Evolutionary conservation across 1,140 invertebrate species (phyloP).

Genomic region (Drosophila funebris): DNA sequence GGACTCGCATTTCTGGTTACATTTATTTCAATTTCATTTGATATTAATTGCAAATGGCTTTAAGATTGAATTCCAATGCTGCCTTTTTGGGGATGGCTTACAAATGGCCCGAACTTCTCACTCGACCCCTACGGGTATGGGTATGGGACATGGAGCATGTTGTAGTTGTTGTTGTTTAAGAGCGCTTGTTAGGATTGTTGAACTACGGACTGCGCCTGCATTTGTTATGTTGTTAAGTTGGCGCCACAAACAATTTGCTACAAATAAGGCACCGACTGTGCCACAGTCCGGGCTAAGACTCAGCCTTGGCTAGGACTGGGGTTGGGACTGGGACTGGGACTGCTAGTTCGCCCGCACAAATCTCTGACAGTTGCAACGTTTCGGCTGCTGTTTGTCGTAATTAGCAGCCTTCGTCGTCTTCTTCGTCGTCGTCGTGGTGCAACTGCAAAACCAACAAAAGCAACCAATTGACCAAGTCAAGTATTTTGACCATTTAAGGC

Average conservation of each 20-base stretch:
- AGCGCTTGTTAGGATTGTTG: constrained; percentile 66
- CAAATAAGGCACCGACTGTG: constrained; percentile 76
- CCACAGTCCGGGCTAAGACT: neutral
- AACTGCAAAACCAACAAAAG: neutral
- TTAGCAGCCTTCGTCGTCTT: constrained; percentile 52
- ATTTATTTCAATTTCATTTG: constrained; percentile 84
- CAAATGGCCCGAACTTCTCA: constrained; percentile 67
- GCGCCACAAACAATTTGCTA: constrained; percentile 78
- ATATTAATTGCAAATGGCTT: constrained; percentile 83
- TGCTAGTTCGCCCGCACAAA: constrained; percentile 66
- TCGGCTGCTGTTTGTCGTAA: constrained; percentile 69
- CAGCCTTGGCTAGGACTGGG: neutral
- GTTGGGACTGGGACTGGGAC: constrained; percentile 14
- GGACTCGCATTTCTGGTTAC: constrained; percentile 69
- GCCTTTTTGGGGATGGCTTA: constrained; percentile 63
- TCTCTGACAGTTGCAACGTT: constrained; percentile 74
- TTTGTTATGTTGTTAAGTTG: constrained; percentile 36
- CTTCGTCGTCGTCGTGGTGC: no score
- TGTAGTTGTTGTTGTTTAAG: constrained; percentile 8
- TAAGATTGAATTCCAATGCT: constrained; percentile 76
- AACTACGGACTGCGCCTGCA: constrained; percentile 4
- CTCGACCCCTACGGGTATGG: constrained; percentile 37
- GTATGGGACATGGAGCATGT: constrained; percentile 17
- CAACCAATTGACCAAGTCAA: constrained; percentile 46
- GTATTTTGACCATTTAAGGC: constrained; percentile 73